These are phyloP conservation scores for Leptinotarsa undecemlineata DNA, from an alignment of 1,140 invertebrate genomes.

Conservation along the genomic window DNA sequence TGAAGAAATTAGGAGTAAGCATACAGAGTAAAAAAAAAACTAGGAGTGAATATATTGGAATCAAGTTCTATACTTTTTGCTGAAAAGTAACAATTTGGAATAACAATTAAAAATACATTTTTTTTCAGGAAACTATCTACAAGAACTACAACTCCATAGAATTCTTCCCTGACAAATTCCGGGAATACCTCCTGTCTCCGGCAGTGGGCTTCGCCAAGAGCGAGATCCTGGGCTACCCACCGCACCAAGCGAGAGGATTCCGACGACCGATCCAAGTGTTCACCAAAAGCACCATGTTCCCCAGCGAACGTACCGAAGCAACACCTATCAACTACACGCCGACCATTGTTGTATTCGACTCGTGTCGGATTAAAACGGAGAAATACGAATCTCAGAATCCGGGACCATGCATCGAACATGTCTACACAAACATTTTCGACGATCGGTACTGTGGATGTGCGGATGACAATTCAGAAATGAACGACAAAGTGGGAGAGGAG, in stretches of 20 bases:
- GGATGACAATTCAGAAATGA: slow-evolving; percentile 38
- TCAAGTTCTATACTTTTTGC: no score
- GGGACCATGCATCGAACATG: slow-evolving; percentile 36
- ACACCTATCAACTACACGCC: slow-evolving; percentile 45
- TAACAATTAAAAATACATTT: not conserved
- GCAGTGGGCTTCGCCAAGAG: slow-evolving; percentile 91
- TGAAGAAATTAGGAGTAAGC: no score
- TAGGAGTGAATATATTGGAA: no score
- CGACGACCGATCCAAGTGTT: slow-evolving; percentile 85
- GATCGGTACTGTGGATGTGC: slow-evolving; percentile 35
- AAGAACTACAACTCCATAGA: slow-evolving; percentile 85
- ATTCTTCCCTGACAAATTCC: slow-evolving; percentile 87
- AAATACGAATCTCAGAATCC: slow-evolving; percentile 39
- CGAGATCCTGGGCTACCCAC: slow-evolving; percentile 80
- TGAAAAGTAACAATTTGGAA: no score
- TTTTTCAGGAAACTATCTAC: slow-evolving; percentile 52
- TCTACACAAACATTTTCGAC: slow-evolving; percentile 42
- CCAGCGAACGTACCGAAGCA: slow-evolving; percentile 54
- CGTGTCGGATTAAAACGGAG: slow-evolving; percentile 32
- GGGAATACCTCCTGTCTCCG: slow-evolving; percentile 84
- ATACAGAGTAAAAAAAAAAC: no score
- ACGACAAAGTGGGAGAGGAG: slow-evolving; percentile 30
- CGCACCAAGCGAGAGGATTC: slow-evolving; percentile 87
- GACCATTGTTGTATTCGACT: slow-evolving; percentile 32
- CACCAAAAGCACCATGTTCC: slow-evolving; percentile 70